Evolutionary conservation across 1,140 invertebrate species (phyloP), one percentile per base, ranked within the genome.

Genomic region (Theocolax elegans): DNA sequence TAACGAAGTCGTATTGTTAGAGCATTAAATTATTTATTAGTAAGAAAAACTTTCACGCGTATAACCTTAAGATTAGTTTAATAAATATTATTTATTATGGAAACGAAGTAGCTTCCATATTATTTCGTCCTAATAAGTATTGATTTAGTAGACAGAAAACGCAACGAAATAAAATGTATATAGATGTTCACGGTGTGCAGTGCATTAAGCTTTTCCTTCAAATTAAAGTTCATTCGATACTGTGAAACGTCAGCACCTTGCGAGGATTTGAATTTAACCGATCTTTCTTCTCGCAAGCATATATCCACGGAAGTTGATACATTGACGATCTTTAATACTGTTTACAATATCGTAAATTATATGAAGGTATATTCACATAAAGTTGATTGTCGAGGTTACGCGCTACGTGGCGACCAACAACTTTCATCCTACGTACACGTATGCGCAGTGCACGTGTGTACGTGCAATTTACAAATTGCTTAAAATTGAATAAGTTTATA

Each of bases 261-360:
- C 29, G 38, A 21, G 27, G n/a, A n/a, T 62, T n/a, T 25, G 21
- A 58, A 42, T 42, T n/a, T n/a, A 60, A 60, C n/a, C 38, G 15
- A 42, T 65, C 17, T 40, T 17, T 38, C 31, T 42, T 51, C 27
- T n/a, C n/a, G n/a, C n/a, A n/a, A n/a, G n/a, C n/a, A 17, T 44
- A 46, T 17, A 42, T 46, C 3, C 7, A 29, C 13, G 46, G 44
- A 19, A 54, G 38, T 46, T 27, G 38, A 40, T 21, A n/a, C 42
- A 17, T 25, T 10, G 44, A 19, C 10, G 9, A 15, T n/a, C 48
- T 65, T 40, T 40, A 51, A 40, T 23, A 15, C 25, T 40, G n/a
- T 67, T 59, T 67, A 44, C 65, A 27, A 67, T n/a, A n/a, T 59
- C 54, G 31, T 67, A 67, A 67, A 67, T 67, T 67, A 67, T 59